phyloP scores from a whole-genome alignment of 2,888 invertebrate species.

The Orthosia gracilis region DNA sequence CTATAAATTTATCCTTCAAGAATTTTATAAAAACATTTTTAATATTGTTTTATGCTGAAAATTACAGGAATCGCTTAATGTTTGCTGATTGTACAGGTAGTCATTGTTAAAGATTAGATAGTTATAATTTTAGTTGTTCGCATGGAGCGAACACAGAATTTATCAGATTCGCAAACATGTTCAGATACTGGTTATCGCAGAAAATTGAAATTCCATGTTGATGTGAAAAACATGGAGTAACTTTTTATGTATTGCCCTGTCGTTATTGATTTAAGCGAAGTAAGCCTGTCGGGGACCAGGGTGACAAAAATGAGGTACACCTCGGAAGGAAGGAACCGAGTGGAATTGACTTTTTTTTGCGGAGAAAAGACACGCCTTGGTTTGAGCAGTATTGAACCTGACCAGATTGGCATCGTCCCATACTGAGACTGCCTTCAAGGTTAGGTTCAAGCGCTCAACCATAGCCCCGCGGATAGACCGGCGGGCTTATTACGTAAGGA shows the following conservation, averaged over 20 bases:
- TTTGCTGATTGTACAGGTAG: conserved; percentile 14
- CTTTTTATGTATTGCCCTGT: not conserved
- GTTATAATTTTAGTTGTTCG: not conserved
- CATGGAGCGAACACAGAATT: not conserved
- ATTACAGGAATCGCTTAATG: not conserved
- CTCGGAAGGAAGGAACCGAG: too few species aligned
- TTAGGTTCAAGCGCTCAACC: too few species aligned
- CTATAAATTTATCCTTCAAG: not conserved
- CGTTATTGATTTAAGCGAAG: too few species aligned
- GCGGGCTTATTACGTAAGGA: too few species aligned
- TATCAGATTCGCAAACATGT: conserved; percentile 39
- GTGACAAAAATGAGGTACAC: too few species aligned
- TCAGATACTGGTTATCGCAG: conserved; percentile 30
- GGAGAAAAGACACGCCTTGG: too few species aligned
- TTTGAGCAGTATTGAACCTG: too few species aligned
- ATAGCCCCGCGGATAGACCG: too few species aligned
- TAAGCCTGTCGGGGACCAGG: too few species aligned
- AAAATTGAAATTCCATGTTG: conserved; percentile 4
- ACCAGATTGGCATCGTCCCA: too few species aligned
- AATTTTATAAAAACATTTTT: not conserved
- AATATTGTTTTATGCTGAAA: not conserved
- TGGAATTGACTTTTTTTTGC: too few species aligned
- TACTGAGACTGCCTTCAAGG: too few species aligned
- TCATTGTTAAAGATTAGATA: conserved; percentile 47
- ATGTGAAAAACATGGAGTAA: not conserved